Percentiles rank a stretch among this genome's conserved stretches.
Evolutionary conservation across 2,113 vertebrate species (phyloP).

Genomic region (Podilymbus podiceps): DNA sequence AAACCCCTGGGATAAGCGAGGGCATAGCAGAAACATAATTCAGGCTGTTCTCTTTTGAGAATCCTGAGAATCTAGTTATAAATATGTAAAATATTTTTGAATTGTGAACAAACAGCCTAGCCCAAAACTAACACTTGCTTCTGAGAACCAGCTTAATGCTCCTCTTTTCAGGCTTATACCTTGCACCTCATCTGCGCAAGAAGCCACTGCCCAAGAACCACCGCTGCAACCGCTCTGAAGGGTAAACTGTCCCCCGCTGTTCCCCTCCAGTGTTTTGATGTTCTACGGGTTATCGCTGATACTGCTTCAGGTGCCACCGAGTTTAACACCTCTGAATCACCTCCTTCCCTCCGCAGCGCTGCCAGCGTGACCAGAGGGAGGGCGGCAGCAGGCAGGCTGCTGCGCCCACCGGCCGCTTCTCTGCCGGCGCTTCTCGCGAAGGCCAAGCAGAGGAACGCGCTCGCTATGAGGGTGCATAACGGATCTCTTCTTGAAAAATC

Average conservation of each 20-base stretch:
- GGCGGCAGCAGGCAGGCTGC: neutral
- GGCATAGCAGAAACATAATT: neutral
- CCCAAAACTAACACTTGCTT: neutral
- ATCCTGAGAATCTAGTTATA: neutral
- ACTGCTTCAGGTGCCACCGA: neutral
- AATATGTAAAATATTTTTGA: neutral
- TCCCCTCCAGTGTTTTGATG: neutral
- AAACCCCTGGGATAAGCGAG: neutral
- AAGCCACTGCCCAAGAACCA: neutral
- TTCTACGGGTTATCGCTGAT: neutral
- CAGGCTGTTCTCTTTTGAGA: neutral
- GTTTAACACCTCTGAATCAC: too few species aligned
- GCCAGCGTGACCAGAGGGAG: fast-evolving
- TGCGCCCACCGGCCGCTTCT: fast-evolving
- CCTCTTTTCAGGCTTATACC: neutral
- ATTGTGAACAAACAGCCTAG: neutral
- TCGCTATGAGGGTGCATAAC: fast-evolving
- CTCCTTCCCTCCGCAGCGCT: neutral
- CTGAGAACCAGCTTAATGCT: neutral
- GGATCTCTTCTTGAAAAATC: neutral
- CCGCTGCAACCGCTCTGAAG: fast-evolving
- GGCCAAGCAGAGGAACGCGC: neutral
- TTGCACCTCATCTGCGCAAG: neutral
- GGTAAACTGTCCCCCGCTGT: neutral
- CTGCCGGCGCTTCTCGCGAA: fast-evolving